phyloP scores from a whole-genome alignment of 1,140 invertebrate genomes.

The Condylostylus longicornis region DNA sequence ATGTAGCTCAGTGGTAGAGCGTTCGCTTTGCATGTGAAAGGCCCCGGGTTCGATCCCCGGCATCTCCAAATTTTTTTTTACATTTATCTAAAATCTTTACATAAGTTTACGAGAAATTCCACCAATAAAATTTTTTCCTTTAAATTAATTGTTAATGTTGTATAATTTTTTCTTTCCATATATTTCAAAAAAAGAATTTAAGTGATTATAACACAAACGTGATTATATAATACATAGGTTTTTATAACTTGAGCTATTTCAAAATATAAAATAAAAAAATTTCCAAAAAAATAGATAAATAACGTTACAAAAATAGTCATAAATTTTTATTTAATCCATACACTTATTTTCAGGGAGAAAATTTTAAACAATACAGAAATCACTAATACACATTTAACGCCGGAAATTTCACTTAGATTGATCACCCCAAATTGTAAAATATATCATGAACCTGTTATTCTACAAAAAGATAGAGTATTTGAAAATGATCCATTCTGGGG shows the following conservation, averaged over 20 bases:
- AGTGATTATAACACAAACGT: too few relatives aligned
- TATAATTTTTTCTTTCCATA: too few relatives aligned
- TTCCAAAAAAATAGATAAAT: neutral
- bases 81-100: too few relatives aligned
- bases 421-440: slow-evolving; percentile 36
- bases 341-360: neutral
- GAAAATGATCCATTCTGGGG: slow-evolving; percentile 38
- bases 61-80: slow-evolving; percentile 42
- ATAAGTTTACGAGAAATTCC: too few relatives aligned
- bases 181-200: too few relatives aligned
- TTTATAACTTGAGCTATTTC: neutral
- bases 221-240: too few relatives aligned
- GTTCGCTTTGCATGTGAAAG: slow-evolving; percentile 82
- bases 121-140: too few relatives aligned
- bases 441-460: slow-evolving; percentile 29
- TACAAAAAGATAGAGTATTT: slow-evolving; percentile 18
- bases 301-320: neutral
- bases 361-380: slow-evolving; percentile 8
- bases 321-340: slow-evolving; percentile 1
- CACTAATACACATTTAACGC: slow-evolving; percentile 35
- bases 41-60: slow-evolving; percentile 70
- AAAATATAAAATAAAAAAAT: neutral
- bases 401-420: slow-evolving; percentile 37
- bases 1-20: slow-evolving; percentile 73
- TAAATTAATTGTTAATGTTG: too few relatives aligned